Conservation (phyloP, 2,113 vertebrate genomes). For the Phoxinus phoxinus region DNA sequence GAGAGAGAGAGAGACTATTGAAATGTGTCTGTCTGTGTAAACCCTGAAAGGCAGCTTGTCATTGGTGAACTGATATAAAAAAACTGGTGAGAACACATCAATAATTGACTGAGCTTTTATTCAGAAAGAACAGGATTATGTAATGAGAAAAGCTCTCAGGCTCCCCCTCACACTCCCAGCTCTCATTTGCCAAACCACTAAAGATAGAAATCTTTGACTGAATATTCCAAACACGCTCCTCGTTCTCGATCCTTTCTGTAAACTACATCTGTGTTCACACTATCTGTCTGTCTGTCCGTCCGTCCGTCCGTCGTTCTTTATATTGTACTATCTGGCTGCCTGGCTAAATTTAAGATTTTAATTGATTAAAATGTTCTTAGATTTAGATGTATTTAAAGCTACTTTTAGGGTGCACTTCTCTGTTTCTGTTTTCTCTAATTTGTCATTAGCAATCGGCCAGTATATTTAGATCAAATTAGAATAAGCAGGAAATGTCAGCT, state of each 20-base stretch:
- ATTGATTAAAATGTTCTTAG: not conserved
- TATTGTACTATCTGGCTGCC: not conserved
- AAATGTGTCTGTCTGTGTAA: not conserved
- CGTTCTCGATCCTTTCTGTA: conserved; percentile 4
- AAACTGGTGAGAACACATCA: conserved; percentile 43
- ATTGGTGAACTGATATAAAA: conserved; percentile 32
- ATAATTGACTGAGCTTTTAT: conserved; percentile 56
- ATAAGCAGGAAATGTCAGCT: not conserved
- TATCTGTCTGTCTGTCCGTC: not conserved
- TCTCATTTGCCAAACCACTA: conserved; percentile 24
- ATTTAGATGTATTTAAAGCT: not conserved
- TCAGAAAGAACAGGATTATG: conserved; percentile 48
- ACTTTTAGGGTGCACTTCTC: too few relatives aligned
- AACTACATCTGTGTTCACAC: not conserved
- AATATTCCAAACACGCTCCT: conserved; percentile 49
- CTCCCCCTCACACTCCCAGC: not conserved
- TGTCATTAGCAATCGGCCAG: not conserved
- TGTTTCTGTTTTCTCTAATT: not conserved
- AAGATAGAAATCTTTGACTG: conserved; percentile 44
- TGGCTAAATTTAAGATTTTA: too few relatives aligned
- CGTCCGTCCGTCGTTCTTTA: too few relatives aligned
- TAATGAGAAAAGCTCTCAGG: conserved; percentile 46
- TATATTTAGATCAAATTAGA: not conserved
- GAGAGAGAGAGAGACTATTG: not conserved
- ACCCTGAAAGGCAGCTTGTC: conserved; percentile 38